phyloP scores from a whole-genome alignment of 2,113 vertebrate genomes.

The Ptilorrhoa leucosticta region DNA sequence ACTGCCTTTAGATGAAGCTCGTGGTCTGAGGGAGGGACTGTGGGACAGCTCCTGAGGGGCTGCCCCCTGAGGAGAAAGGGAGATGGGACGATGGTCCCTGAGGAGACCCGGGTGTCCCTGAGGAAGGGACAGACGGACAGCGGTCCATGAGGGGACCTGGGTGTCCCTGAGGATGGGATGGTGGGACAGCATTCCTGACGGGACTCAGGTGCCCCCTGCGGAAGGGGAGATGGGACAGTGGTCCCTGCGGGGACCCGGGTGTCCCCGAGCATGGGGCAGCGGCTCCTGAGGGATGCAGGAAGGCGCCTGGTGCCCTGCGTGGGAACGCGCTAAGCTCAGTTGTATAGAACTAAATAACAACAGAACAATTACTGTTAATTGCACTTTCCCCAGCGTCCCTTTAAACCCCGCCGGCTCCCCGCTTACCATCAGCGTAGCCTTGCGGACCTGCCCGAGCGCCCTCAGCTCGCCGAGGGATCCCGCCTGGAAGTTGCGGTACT shows the following conservation, averaged over 20 bases:
- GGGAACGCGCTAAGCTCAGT: background rate
- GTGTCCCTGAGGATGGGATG: background rate
- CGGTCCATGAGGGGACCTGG: rapidly evolving
- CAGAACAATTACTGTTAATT: rapidly evolving
- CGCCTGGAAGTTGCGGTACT: constrained; percentile 57
- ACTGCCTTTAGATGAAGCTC: background rate
- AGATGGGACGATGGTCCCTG: background rate
- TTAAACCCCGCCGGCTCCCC: background rate
- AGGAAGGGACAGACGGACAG: background rate
- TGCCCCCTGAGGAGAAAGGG: background rate
- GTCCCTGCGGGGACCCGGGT: background rate
- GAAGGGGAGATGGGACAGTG: background rate
- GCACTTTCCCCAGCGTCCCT: background rate
- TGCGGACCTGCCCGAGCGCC: constrained; percentile 21
- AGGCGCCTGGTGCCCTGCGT: no score
- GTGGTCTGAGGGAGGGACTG: background rate
- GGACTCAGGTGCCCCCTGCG: no score
- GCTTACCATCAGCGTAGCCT: constrained; percentile 57
- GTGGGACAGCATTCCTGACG: background rate
- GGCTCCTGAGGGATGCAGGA: background rate
- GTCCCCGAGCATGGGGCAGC: background rate
- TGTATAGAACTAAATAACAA: rapidly evolving
- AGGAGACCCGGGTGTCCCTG: background rate
- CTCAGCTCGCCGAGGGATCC: constrained; percentile 40
- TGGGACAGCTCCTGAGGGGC: background rate